Evolutionary conservation across 2,113 vertebrate species (phyloP).

Genomic region (Neomonachus schauinslandi): DNA sequence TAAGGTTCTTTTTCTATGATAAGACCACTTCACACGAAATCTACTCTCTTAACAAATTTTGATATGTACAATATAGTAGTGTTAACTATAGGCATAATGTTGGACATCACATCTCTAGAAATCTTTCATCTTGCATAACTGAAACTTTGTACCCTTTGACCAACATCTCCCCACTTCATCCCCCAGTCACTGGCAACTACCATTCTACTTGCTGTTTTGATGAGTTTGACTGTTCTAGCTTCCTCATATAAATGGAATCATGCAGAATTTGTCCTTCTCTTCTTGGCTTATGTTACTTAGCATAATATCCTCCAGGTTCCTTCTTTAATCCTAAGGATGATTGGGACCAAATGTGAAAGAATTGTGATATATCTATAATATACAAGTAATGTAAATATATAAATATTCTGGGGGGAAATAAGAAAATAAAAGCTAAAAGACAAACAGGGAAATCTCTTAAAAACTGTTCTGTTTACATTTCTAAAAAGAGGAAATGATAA

Average conservation of each 20-base stretch:
- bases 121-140: neutral
- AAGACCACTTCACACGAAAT: neutral
- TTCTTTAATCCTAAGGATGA: neutral
- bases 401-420: neutral
- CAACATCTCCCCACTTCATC: neutral
- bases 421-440: neutral
- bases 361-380: neutral
- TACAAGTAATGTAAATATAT: neutral
- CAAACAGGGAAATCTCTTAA: neutral
- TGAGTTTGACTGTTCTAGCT: neutral
- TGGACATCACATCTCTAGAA: neutral
- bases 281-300: neutral
- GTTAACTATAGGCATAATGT: neutral
- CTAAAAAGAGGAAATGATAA: neutral
- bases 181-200: neutral
- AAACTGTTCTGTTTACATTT: neutral
- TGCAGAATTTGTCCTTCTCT: neutral
- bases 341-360: neutral
- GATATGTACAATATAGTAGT: neutral
- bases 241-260: neutral
- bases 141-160: neutral
- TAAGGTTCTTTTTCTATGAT: neutral
- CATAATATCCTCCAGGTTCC: neutral
- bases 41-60: neutral
- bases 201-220: too few relatives aligned